These are phyloP conservation scores for Albula glossodonta DNA, from an alignment of 2,113 vertebrate genomes.

Conservation along the genomic window DNA sequence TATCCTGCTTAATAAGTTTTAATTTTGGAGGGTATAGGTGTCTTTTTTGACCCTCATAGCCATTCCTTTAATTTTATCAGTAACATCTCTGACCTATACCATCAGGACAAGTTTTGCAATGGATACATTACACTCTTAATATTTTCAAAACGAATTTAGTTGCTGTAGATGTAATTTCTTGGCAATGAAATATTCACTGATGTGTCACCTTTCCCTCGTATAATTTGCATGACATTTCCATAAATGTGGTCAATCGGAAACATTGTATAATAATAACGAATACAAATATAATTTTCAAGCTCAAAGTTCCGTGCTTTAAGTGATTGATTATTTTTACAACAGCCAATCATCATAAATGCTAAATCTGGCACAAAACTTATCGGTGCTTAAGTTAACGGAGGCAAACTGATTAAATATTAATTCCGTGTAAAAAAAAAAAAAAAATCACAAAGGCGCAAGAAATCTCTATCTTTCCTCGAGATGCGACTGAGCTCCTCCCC, in stretches of 20 bases:
- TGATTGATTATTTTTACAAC: not conserved
- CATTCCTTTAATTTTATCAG: too few species aligned
- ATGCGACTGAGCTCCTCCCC: constrained; percentile 77
- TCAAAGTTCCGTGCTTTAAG: not conserved
- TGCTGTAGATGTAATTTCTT: too few species aligned
- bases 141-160: too few species aligned
- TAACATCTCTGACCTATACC: too few species aligned
- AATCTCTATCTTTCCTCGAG: constrained; percentile 60
- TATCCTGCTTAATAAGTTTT: too few species aligned
- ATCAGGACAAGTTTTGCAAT: too few species aligned
- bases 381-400: constrained; percentile 24
- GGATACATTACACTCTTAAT: too few species aligned
- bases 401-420: constrained; percentile 19
- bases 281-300: not conserved
- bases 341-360: not conserved
- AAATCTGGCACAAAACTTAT: not conserved
- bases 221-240: not conserved
- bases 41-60: too few species aligned
- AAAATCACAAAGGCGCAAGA: constrained; percentile 54
- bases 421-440: not conserved
- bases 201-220: not conserved
- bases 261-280: not conserved
- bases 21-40: too few species aligned
- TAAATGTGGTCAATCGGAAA: not conserved
- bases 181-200: not conserved